Base-by-base conservation (phyloP, 2,888 invertebrate species). In the Poecilobothrus nobilitatus region DNA sequence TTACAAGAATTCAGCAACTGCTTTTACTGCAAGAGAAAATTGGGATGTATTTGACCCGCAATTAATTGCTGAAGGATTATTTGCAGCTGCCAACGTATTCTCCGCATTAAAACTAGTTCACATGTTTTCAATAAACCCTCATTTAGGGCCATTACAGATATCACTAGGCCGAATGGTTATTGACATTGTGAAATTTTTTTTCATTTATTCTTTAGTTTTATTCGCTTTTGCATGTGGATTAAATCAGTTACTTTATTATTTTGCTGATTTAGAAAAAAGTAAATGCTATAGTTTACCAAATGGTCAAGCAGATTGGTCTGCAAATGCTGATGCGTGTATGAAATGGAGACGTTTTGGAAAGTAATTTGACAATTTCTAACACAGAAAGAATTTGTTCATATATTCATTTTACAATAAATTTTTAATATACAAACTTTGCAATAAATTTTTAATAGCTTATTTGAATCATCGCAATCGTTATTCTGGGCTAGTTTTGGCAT, bases 401-500 rank as follows among this genome's bases (percentile, higher is more conserved):
- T n/a, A n/a, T n/a, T n/a, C n/a, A n/a, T 5, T 33, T 44, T 6
- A 53, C 1, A 66, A 61, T 61, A 41, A 44, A 61, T 12, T 44
- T 66, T 66, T 44, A 34, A 34, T 7, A 34, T 7, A 34, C 5
- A 34, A 34, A 33, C 5, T 22, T 20, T 66, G n/a, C n/a, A n/a
- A n/a, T n/a, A n/a, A n/a, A n/a, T 62, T 27, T 63, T 27, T 27
- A 3, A 6, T 66, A 96, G 95, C 79, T 86, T 97, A 33, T 97
- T 96, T 80, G 96, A 97, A 83, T 92, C 96, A 2, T 91, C 95
- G 0, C 97, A 97, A 80, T 95, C 95, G 6, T 85, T 97, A 8
- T 97, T 96, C 84, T 97, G 97, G 96, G 95, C 96, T 37, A 93
- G 94, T 74, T 97, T 95, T 78, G 97, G 97, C 33, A 89, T 95